A percentile compares a stretch with the other conserved stretches of the same genome.
These are phyloP conservation scores for Drosophila meridiana DNA, from an alignment of 2,888 invertebrate species.

Conservation along the genomic window DNA sequence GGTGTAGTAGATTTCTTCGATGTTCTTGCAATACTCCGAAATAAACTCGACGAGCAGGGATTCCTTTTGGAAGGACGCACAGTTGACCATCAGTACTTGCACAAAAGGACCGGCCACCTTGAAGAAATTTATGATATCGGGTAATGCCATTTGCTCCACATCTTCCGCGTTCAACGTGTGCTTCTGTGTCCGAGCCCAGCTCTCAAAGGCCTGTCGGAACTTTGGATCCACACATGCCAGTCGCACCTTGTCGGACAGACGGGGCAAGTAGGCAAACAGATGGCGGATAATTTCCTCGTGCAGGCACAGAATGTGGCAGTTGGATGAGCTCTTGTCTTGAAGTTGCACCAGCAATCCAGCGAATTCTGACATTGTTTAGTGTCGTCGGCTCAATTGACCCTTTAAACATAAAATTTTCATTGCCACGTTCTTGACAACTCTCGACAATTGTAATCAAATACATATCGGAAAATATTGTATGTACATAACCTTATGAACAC, in stretches of 20 bases:
- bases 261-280: conserved; percentile 50
- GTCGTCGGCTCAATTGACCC: conserved; percentile 14
- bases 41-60: conserved; percentile 67
- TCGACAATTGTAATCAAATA: conserved; percentile 5
- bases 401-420: conserved; percentile 53
- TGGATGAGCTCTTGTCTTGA: background rate
- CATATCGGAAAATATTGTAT: background rate
- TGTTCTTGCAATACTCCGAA: conserved; percentile 57
- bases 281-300: conserved; percentile 59
- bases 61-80: conserved; percentile 59
- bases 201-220: conserved; percentile 48
- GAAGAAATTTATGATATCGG: conserved; percentile 65
- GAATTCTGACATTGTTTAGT: conserved; percentile 36
- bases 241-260: conserved; percentile 53
- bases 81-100: conserved; percentile 40
- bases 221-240: conserved; percentile 55
- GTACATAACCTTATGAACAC: conserved; percentile 4
- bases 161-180: conserved; percentile 44
- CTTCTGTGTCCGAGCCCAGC: conserved; percentile 45
- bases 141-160: conserved; percentile 60
- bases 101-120: conserved; percentile 60
- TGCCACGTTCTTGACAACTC: conserved; percentile 26
- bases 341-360: background rate
- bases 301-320: conserved; percentile 39
- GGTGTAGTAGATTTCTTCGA: conserved; percentile 54